A percentile compares a stretch with the other conserved stretches of the same genome.
Evolutionary conservation across 2,797 vertebrate genomes (phyloP).

Genomic region (Pangasius djambal): DNA sequence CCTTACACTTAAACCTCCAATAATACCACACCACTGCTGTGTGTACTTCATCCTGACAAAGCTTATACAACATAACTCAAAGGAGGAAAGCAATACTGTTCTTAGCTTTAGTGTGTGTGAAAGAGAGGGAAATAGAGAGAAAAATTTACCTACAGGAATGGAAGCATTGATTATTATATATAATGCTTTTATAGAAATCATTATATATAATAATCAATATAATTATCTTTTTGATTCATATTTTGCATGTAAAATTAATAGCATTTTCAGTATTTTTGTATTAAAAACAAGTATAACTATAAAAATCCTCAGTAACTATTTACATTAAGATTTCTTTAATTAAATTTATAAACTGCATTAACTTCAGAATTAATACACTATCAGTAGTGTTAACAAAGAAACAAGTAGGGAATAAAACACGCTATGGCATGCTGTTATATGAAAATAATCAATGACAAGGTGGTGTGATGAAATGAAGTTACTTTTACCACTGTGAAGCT

Average conservation of each 20-base stretch:
- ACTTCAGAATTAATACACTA: background rate
- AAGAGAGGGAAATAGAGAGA: background rate
- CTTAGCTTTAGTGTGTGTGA: background rate
- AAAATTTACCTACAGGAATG: background rate
- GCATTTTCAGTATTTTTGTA: too few relatives aligned
- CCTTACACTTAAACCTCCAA: constrained; percentile 14
- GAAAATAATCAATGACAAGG: too few relatives aligned
- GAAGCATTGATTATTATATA: background rate
- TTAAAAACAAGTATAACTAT: too few relatives aligned
- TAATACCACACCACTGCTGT: constrained; percentile 24
- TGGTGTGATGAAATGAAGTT: too few relatives aligned
- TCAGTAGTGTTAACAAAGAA: background rate
- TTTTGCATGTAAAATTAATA: too few relatives aligned
- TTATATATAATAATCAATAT: background rate
- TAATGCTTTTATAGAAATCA: background rate
- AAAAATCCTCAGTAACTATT: too few relatives aligned
- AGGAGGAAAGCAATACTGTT: background rate
- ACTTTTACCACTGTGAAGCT: too few relatives aligned
- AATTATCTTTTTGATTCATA: too few relatives aligned
- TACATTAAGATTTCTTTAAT: too few relatives aligned
- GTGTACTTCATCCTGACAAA: constrained; percentile 10
- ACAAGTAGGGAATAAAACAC: too few relatives aligned
- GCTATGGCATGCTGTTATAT: too few relatives aligned
- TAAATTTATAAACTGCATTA: too few relatives aligned
- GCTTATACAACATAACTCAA: constrained; percentile 3